Base-by-base conservation (phyloP, 1,140 invertebrate species). In the Agrilus planipennis region DNA sequence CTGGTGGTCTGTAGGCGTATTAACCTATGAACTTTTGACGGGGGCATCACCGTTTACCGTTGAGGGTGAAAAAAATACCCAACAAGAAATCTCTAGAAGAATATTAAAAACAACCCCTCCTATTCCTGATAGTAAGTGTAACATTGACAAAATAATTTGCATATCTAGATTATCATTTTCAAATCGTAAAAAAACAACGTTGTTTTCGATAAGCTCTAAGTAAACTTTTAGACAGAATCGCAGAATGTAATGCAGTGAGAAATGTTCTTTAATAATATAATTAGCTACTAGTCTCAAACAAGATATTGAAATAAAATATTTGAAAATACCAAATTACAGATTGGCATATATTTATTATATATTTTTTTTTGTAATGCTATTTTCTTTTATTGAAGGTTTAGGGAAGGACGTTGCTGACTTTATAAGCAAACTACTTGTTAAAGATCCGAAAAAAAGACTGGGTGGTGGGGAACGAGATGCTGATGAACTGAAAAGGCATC, bases 1-100 rank as follows among this genome's bases (percentile, higher is more conserved):
- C 67, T 97, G 92, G 91, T 96, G 91, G 91, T 91, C 89, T 35
- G 81, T 97, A 1, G 92, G 92, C n/a, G 91, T 97, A 0, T 66
- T 98, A 11, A 90, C 88, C 0, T 97, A 93, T 70, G 93, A 98
- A 67, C 72, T 98, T 6, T 63, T 98, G n/a, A 96, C 91, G 1
- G 92, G 93, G 16, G 89, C 89, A 2, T 95, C 91, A 0, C 93
- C 93, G n/a, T 98, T 97, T 62, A 94, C 91, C 4, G 84, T 93
- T 1, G 89, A 94, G 48, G 89, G 89, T 18, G 85, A 90, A 56
- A 80, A 77, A 54, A 95, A 94, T 62, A 82, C 83, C 4, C 90
- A 95, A 58, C 80, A 84, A 49, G 91, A 96, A 62, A 95, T 96
- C 49, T 92, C 89, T 11, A 79, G 79, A 54, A 72, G 92, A 31